Conservation (phyloP, 2,888 invertebrate genomes). For the Zygothrica quintamaculata region DNA sequence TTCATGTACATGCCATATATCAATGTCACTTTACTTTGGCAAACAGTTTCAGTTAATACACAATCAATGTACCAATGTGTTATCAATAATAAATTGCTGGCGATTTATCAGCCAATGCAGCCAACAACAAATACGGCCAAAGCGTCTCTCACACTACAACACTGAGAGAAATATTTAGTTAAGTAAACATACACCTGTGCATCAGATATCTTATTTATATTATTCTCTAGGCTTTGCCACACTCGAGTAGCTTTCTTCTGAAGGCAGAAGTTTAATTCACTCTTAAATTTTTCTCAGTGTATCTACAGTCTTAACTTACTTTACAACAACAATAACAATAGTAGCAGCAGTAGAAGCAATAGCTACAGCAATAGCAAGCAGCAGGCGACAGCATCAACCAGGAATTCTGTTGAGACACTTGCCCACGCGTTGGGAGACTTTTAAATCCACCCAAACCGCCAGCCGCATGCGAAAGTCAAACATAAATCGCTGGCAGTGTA, state of each 20-base stretch:
- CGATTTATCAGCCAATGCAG: constrained; percentile 77
- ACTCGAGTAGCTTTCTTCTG: no score
- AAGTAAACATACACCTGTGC: no score
- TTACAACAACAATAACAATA: constrained; percentile 26
- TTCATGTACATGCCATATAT: constrained; percentile 79
- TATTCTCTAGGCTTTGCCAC: no score
- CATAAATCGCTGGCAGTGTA: constrained; percentile 73
- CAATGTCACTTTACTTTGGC: constrained; percentile 81
- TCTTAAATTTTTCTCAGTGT: constrained; percentile 5
- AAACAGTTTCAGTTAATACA: constrained; percentile 81
- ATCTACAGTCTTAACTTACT: constrained; percentile 63
- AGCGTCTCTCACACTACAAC: constrained; percentile 13
- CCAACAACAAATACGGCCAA: constrained; percentile 34
- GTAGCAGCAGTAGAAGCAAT: constrained; percentile 12
- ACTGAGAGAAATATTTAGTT: background rate
- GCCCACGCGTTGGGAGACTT: constrained; percentile 52
- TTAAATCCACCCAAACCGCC: constrained; percentile 75
- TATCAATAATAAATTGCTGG: constrained; percentile 79
- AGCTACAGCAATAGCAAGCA: constrained; percentile 32
- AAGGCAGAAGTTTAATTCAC: background rate
- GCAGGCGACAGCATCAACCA: constrained; percentile 52
- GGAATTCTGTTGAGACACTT: constrained; percentile 50
- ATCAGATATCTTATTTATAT: no score
- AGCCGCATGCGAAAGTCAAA: constrained; percentile 78
- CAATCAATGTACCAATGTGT: constrained; percentile 81